A percentile compares a stretch with the other conserved stretches of the same genome.
These are phyloP conservation scores for Alauda arvensis DNA, from an alignment of 2,797 vertebrate species.

Conservation along the genomic window DNA sequence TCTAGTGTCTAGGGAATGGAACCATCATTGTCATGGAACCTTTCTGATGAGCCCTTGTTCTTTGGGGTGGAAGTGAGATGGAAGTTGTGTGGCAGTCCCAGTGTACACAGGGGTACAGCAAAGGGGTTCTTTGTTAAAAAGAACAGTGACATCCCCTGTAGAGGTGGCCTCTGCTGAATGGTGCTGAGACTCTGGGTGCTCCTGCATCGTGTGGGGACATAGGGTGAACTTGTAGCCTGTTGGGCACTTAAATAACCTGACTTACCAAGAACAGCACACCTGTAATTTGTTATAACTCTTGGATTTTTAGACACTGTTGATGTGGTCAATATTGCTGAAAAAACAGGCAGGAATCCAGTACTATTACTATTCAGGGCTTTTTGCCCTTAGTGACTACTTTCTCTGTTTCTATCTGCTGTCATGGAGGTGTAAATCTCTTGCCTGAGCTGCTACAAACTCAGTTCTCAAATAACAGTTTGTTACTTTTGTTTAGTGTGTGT, in stretches of 20 bases:
- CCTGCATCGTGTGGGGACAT: accelerated
- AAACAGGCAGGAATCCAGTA: neutral
- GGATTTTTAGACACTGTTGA: neutral
- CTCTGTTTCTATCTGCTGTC: neutral
- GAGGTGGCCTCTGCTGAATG: neutral
- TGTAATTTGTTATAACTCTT: neutral
- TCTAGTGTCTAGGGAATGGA: neutral
- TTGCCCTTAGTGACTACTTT: neutral
- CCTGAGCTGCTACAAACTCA: neutral
- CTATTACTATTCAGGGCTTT: neutral
- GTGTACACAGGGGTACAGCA: neutral
- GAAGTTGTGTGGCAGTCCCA: neutral
- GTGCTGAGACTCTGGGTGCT: neutral
- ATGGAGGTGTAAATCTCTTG: neutral
- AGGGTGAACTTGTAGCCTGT: neutral
- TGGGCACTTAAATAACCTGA: neutral
- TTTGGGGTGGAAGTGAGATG: neutral
- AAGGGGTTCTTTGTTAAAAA: neutral
- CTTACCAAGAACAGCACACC: neutral
- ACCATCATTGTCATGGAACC: neutral
- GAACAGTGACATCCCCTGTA: neutral
- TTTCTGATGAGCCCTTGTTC: neutral
- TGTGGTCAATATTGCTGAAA: neutral
- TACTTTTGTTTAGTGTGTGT: neutral
- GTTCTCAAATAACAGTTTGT: neutral